Evolutionary conservation across 2,797 vertebrate genomes (phyloP).

Genomic region (Phrynocephalus forsythii): DNA sequence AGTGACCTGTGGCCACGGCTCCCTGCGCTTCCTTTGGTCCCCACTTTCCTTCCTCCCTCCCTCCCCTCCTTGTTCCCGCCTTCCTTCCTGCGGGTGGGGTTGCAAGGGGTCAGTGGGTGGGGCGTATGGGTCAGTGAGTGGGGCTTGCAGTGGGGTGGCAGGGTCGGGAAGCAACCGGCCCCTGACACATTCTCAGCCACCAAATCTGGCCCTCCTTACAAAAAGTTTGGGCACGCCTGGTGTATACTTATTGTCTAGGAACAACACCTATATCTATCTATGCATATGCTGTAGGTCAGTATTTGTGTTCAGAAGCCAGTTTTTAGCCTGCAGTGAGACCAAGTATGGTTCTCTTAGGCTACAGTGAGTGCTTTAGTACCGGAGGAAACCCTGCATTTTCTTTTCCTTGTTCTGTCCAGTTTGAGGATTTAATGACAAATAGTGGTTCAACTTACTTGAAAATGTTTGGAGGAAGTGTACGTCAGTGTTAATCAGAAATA

Average conservation of each 20-base stretch:
- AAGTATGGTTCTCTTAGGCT: not conserved
- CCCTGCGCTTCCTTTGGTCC: too few species aligned
- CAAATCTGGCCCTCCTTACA: too few species aligned
- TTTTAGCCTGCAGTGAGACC: not conserved
- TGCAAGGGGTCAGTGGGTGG: too few species aligned
- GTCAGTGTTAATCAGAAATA: constrained; percentile 13
- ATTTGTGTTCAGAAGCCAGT: constrained; percentile 5
- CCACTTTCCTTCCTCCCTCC: too few species aligned
- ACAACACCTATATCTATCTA: not conserved
- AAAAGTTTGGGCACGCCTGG: too few species aligned
- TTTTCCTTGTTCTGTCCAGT: not conserved
- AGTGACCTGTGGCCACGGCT: too few species aligned
- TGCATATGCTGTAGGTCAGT: not conserved
- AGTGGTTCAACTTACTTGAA: not conserved
- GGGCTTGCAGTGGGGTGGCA: too few species aligned
- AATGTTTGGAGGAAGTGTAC: not conserved
- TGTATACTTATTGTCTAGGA: not conserved
- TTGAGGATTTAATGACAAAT: not conserved
- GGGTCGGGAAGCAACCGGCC: too few species aligned
- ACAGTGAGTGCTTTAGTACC: not conserved
- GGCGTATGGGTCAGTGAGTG: too few species aligned
- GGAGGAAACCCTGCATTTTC: not conserved
- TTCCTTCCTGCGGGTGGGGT: too few species aligned
- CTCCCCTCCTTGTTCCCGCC: too few species aligned
- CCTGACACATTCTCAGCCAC: too few species aligned